Base-by-base conservation (phyloP, 2,113 vertebrate species). In the Phylloscopus trochiloides region DNA sequence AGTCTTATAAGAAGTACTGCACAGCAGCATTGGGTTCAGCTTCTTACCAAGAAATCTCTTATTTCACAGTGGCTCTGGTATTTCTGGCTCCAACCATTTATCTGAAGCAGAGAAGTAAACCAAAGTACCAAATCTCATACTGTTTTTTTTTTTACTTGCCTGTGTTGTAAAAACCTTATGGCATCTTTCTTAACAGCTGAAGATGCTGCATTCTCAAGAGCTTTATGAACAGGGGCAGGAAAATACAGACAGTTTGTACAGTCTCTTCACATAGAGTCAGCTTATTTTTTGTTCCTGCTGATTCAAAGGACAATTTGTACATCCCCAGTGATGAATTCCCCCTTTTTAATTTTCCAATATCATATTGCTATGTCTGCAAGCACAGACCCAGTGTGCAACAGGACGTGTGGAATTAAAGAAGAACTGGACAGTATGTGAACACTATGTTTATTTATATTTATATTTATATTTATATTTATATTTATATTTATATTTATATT, bases 21-120 rank as follows among this genome's bases (percentile, higher is more conserved):
- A 1, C 38, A 67, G 79, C 9, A 61, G 36, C 5, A 42, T 31
- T 2, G 2, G 14, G 17, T 58, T 73, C 73, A 50, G 18, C 29
- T 72, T 66, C 52, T 59, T 57, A 67, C 31, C 38, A 73, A 73
- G 66, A 91, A 86, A 92, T 34, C 25, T 21, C 10, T 52, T 76
- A 63, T 62, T 90, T 79, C 25, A 24, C 71, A 87, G 65, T 77
- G 57, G 57, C 71, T 90, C 79, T 61, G 48, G 40, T 63, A n/a
- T 67, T 78, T 96, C 82, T 92, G 91, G 62, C 91, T 88, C 85
- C 89, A 75, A 72, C 29, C n/a, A 47, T 18, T 21, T 48, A 14
- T 70, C 36, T 61, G 76, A 93, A 90, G 90, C 43, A 88, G 76
- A 94, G 75, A 82, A 21, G 62, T 86, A 95, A 90, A 62, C 12